Conservation (phyloP, 2,888 invertebrate genomes). For the Aspidiotus rigidus region DNA sequence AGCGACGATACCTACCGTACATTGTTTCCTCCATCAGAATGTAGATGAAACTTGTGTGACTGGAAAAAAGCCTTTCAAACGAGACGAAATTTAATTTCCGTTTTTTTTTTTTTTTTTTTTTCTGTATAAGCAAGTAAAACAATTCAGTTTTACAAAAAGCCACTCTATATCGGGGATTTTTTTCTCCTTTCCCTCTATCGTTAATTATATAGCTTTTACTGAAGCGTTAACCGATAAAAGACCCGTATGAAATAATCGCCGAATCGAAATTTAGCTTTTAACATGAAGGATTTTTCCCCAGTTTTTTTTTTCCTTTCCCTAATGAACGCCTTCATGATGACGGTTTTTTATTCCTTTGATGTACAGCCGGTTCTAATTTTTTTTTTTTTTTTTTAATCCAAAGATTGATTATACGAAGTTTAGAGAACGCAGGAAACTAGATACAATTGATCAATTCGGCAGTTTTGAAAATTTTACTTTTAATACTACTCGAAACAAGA, state of each 20-base stretch:
- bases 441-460: too few relatives aligned
- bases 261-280: constrained; percentile 22
- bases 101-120: neutral
- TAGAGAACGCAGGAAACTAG: too few relatives aligned
- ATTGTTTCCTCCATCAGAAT: too few relatives aligned
- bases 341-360: constrained; percentile 1
- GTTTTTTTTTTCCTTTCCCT: neutral
- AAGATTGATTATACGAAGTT: too few relatives aligned
- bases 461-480: too few relatives aligned
- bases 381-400: neutral
- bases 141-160: constrained; percentile 17
- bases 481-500: too few relatives aligned
- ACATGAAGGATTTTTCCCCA: constrained; percentile 13
- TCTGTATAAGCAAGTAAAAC: constrained; percentile 4
- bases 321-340: neutral
- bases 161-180: constrained; percentile 2
- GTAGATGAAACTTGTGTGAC: too few relatives aligned
- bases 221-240: constrained; percentile 33
- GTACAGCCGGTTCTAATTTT: neutral
- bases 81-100: constrained; percentile 27
- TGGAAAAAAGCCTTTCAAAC: too few relatives aligned
- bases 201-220: constrained; percentile 20
- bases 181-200: constrained; percentile 3
- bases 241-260: constrained; percentile 30
- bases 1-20: too few relatives aligned